A percentile compares a stretch with the other conserved stretches of the same genome.
Evolutionary conservation across 2,888 invertebrate species (phyloP).

Genomic region (Syrista parreyssii): DNA sequence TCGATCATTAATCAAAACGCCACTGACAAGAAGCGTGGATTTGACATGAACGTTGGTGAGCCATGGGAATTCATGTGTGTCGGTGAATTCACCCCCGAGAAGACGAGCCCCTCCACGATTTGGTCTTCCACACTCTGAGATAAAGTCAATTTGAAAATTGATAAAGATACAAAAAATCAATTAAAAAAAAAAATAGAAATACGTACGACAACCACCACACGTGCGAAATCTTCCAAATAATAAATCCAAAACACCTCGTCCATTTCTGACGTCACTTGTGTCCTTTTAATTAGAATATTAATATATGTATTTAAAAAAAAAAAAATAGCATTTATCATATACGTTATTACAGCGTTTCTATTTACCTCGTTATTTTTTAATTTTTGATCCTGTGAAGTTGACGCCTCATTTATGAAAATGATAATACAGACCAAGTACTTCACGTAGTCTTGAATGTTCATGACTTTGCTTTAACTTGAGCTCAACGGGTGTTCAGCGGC

Average conservation of each 20-base stretch:
- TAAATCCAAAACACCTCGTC: conserved; percentile 53
- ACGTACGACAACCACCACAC: conserved; percentile 58
- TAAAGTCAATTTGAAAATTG: background rate
- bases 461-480: conserved; percentile 40
- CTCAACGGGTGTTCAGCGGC: conserved; percentile 1
- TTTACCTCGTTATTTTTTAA: background rate
- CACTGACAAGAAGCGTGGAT: conserved; percentile 61
- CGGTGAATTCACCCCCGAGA: conserved; percentile 67
- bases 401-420: background rate
- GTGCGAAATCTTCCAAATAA: conserved; percentile 51
- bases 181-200: background rate
- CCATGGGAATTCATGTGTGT: conserved; percentile 71
- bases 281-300: background rate
- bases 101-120: conserved; percentile 64
- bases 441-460: conserved; percentile 53
- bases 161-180: background rate
- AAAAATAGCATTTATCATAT: background rate
- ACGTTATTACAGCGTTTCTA: background rate
- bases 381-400: background rate
- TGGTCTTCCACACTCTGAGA: conserved; percentile 67
- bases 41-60: conserved; percentile 67
- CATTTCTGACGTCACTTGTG: conserved; percentile 26
- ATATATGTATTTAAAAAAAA: conserved; percentile 11
- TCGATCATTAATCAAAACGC: conserved; percentile 70
- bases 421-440: conserved; percentile 49